Evolutionary conservation across 2,888 invertebrate species (phyloP).

Genomic region (Drosophila conformis): DNA sequence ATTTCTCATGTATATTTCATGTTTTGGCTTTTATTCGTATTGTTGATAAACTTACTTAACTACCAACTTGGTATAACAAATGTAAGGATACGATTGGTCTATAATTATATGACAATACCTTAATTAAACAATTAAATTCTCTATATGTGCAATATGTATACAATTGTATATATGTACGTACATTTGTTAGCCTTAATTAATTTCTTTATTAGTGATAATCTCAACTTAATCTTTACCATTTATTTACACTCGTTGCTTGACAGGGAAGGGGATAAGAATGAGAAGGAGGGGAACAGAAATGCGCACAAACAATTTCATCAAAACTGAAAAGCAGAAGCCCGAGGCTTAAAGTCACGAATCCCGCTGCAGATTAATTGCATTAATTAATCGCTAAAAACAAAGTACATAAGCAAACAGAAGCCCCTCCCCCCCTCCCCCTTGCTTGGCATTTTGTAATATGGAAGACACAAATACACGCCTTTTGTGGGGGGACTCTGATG

Average conservation of each 20-base stretch:
- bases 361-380: constrained; percentile 84
- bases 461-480: constrained; percentile 46
- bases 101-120: background rate
- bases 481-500: constrained; percentile 27
- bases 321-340: constrained; percentile 45
- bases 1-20: background rate
- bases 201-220: constrained; percentile 76
- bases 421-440: background rate
- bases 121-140: background rate
- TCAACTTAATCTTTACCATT: constrained; percentile 73
- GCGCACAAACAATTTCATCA: constrained; percentile 80
- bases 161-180: background rate
- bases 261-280: background rate
- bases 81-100: background rate
- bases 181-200: constrained; percentile 52
- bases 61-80: background rate
- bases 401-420: constrained; percentile 64
- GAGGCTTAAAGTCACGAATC: constrained; percentile 49
- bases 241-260: constrained; percentile 64
- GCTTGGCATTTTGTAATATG: constrained; percentile 37
- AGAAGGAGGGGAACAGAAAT: constrained; percentile 41
- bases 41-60: background rate
- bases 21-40: background rate
- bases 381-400: constrained; percentile 84
- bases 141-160: background rate